These are phyloP conservation scores for Cetonia aurata DNA, from an alignment of 2,888 invertebrate genomes.

Conservation along the genomic window DNA sequence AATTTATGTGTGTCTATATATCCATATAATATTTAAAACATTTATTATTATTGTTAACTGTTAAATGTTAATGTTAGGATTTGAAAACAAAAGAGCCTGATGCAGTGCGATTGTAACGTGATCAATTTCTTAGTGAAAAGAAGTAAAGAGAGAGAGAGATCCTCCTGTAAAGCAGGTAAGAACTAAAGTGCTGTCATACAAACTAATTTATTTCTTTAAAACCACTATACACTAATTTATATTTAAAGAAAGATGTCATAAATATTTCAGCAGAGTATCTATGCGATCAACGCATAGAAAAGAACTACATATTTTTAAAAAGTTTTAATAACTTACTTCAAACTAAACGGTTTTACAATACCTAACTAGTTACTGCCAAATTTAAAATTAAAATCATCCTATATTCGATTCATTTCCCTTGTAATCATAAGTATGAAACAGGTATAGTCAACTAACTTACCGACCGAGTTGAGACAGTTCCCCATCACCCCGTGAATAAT, in stretches of 20 bases:
- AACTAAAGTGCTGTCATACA: no score
- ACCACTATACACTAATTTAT: background rate
- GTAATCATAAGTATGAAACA: background rate
- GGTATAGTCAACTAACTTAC: background rate
- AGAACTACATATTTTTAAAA: no score
- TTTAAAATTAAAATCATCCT: no score
- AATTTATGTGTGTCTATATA: no score
- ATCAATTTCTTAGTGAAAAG: background rate
- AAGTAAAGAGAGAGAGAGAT: no score
- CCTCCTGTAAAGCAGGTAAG: no score
- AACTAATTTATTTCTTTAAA: no score
- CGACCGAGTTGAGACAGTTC: conserved; percentile 2
- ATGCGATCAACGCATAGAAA: no score
- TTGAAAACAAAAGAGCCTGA: background rate
- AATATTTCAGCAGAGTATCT: no score
- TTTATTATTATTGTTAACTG: no score
- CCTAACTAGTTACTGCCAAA: background rate
- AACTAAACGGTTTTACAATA: conserved; percentile 2
- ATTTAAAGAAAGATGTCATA: conserved; percentile 8
- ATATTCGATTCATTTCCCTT: background rate
- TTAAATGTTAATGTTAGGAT: background rate
- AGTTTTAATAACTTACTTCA: background rate
- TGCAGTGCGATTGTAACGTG: background rate
- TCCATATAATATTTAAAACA: no score
- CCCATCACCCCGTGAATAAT: no score